A percentile compares a stretch with the other conserved stretches of the same genome.
Evolutionary conservation across 30 jellyfish, hydroid and myxozoan genomes (phyloP).

Genomic region (Phacellophora camtschatica): DNA sequence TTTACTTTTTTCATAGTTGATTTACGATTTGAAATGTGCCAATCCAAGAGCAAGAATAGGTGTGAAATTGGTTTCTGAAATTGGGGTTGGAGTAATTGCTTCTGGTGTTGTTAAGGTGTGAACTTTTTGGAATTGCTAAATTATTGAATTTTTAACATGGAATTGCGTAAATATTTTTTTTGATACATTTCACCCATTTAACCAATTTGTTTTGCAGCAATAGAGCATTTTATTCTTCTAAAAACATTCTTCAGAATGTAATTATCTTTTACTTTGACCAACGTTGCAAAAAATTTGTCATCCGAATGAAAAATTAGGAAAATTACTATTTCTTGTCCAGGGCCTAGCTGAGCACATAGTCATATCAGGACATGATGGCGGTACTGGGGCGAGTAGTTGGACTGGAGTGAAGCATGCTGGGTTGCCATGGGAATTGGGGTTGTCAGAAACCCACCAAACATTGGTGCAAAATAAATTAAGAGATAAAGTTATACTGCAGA

Average conservation of each 20-base stretch:
- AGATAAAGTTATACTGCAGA: slow-evolving; percentile 64
- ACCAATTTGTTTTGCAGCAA: too few species aligned
- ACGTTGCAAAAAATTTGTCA: too few species aligned
- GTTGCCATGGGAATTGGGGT: slow-evolving; percentile 84
- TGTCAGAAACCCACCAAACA: slow-evolving; percentile 74
- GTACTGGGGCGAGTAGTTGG: slow-evolving; percentile 89
- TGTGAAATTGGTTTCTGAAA: slow-evolving; percentile 79
- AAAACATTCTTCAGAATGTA: too few species aligned
- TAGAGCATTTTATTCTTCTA: too few species aligned
- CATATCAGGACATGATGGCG: slow-evolving; percentile 89
- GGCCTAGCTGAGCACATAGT: slow-evolving; percentile 82
- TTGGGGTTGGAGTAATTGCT: slow-evolving; percentile 81
- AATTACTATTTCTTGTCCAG: not conserved
- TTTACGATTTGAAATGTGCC: slow-evolving; percentile 77
- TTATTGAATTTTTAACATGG: too few species aligned
- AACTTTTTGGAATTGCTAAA: too few species aligned
- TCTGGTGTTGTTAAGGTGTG: slow-evolving; percentile 77
- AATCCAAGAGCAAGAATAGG: slow-evolving; percentile 76
- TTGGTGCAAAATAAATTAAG: slow-evolving; percentile 65
- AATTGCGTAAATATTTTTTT: too few species aligned
- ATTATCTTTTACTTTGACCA: too few species aligned
- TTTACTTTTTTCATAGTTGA: slow-evolving; percentile 31
- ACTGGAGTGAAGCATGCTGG: slow-evolving; percentile 92
- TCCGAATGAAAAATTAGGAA: too few species aligned
- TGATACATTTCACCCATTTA: too few species aligned